Evolutionary conservation across 2,888 invertebrate species (phyloP), one percentile per base, ranked within the genome.

Genomic region (Aphelenchoides bicaudatus): DNA sequence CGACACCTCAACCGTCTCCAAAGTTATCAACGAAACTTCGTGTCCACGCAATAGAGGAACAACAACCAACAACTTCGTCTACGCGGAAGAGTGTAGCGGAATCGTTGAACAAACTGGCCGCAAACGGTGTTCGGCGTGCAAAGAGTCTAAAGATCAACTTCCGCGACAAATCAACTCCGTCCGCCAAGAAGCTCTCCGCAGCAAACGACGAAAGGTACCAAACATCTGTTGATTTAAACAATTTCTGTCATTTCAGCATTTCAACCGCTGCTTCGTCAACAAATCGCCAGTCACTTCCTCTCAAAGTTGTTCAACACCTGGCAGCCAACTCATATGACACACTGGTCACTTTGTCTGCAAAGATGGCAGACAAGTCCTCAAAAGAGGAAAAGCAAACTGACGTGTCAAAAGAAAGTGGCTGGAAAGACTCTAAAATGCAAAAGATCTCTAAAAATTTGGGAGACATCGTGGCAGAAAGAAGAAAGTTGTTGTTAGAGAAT

Each of bases 141-240:
- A 34, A 25, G 13, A 51, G 52, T 30, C 25, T 51, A 19, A 51
- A 51, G 39, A 37, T 51, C n/a, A 37, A 37, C 38, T 51, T 51
- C 4, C 31, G 19, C 6, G 43, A 43, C 16, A 43, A 43, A n/a
- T 6, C 43, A 8, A n/a, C n/a, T n/a, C n/a, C n/a, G n/a, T n/a
- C n/a, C n/a, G n/a, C n/a, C n/a, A n/a, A n/a, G n/a, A 43, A 43
- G 23, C 16, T 25, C 8, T 10, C 6, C 43, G 43, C 23, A 8
- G 16, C 16, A 13, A 43, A 10, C 23, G 16, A 10, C 10, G 23
- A 10, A 10, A 19, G 23, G 25, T 25, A 19, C 16, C 16, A 10
- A 21, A 10, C 25, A n/a, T 43, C 43, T 19, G 43, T 43, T n/a
- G n/a, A n/a, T n/a, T n/a, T n/a, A n/a, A n/a, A n/a, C n/a, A n/a